Conservation (phyloP, 2,797 vertebrate genomes). For the Gambusia yucatana region DNA sequence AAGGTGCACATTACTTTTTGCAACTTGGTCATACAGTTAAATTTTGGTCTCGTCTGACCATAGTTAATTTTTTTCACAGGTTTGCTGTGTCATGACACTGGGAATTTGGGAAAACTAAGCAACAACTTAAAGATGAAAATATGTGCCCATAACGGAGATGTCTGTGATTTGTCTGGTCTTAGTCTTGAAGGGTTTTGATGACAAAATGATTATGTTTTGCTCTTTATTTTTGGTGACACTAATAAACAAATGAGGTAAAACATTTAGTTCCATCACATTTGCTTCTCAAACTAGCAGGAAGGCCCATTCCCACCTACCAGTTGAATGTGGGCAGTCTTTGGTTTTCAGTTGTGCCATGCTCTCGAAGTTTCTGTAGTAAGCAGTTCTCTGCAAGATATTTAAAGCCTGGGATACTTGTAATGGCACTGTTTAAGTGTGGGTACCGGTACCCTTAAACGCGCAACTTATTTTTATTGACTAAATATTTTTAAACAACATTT, state of each 20-base stretch:
- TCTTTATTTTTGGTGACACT: background rate
- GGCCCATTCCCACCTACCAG: background rate
- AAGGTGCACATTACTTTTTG: background rate
- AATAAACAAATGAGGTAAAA: background rate
- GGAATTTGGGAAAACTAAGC: no score
- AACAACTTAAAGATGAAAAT: no score
- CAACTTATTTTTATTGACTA: slow-evolving; percentile 1
- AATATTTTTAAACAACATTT: slow-evolving; percentile 1
- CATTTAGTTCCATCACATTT: background rate
- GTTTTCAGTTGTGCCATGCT: background rate
- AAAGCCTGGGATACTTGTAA: background rate
- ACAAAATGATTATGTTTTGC: background rate
- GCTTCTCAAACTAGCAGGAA: background rate
- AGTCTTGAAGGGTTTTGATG: no score
- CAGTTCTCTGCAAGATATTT: background rate
- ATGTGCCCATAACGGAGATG: no score
- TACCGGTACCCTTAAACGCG: background rate
- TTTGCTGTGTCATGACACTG: no score
- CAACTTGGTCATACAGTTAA: no score
- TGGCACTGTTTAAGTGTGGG: background rate
- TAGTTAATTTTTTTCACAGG: no score
- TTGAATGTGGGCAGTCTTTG: background rate
- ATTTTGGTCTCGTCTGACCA: no score
- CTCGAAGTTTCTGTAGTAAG: background rate
- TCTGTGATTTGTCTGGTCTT: background rate